Conservation (phyloP, 2,797 vertebrate species). For the Toxotes lorentzi region DNA sequence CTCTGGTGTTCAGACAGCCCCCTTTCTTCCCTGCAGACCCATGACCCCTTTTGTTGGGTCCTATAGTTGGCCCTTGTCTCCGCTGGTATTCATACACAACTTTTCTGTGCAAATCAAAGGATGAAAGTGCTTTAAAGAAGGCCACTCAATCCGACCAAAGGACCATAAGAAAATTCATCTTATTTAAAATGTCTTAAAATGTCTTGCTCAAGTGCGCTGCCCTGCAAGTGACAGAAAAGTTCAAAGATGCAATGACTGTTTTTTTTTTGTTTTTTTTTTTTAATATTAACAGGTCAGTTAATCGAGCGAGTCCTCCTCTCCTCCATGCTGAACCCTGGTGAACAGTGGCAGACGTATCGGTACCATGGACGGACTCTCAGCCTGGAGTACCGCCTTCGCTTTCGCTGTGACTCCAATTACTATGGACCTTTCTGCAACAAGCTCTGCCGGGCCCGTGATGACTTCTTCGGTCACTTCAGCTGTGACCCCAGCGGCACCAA, state of each 20-base stretch:
- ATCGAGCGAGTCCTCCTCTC: conserved; percentile 85
- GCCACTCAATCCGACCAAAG: neutral
- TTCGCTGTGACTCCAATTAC: conserved; percentile 85
- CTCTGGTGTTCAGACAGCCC: conserved; percentile 34
- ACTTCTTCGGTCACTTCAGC: conserved; percentile 88
- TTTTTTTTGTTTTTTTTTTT: conserved; percentile 13
- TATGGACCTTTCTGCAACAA: conserved; percentile 87
- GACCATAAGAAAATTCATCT: neutral
- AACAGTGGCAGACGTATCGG: conserved; percentile 83
- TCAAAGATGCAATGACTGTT: neutral
- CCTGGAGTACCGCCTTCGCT: conserved; percentile 85
- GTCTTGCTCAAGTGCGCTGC: neutral
- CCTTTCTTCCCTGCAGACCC: conserved; percentile 18
- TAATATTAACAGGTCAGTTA: too few relatives aligned
- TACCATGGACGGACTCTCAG: conserved; percentile 80
- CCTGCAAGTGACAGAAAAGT: neutral
- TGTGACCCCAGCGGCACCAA: conserved; percentile 84
- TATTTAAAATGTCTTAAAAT: neutral
- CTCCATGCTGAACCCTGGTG: conserved; percentile 87
- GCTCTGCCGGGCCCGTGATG: conserved; percentile 84
- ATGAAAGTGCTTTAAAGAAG: neutral
- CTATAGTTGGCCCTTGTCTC: conserved; percentile 14
- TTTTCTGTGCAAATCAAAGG: neutral
- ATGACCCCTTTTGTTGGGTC: conserved; percentile 1
- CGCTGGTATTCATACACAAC: conserved; percentile 4